Percentiles rank a stretch among this genome's conserved stretches.
Evolutionary conservation across 2,113 vertebrate species (phyloP).

Genomic region (Nibea coibor): DNA sequence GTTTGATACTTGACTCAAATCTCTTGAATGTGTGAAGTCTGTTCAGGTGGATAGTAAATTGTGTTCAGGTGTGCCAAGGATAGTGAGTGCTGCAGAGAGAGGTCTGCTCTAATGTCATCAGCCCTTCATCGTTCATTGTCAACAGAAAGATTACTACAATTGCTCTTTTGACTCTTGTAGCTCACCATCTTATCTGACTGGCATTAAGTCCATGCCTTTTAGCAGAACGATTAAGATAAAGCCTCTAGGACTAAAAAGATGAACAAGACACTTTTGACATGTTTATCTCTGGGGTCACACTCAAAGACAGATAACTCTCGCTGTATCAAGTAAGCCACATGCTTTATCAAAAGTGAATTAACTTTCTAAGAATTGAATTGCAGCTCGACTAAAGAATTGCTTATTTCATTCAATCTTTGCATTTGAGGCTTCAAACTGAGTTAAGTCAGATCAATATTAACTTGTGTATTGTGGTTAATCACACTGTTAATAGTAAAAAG

Average conservation of each 20-base stretch:
- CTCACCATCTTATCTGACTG: conserved; percentile 50
- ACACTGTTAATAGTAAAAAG: background rate
- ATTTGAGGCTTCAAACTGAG: background rate
- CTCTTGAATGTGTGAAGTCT: conserved; percentile 38
- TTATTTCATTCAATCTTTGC: background rate
- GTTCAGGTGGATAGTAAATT: conserved; percentile 34
- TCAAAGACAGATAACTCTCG: background rate
- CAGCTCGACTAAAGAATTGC: background rate
- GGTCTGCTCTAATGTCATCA: conserved; percentile 56
- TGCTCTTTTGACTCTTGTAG: conserved; percentile 45
- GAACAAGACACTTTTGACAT: conserved; percentile 12
- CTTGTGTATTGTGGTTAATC: background rate
- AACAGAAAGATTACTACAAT: conserved; percentile 61
- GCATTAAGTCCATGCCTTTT: conserved; percentile 18
- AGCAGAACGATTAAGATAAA: conserved; percentile 57
- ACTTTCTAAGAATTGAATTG: background rate
- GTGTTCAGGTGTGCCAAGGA: conserved; percentile 66
- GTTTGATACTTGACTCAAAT: background rate
- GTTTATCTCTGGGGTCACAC: conserved; percentile 25
- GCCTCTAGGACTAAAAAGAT: background rate
- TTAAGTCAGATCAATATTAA: background rate
- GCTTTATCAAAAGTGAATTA: background rate
- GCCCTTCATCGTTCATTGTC: conserved; percentile 58
- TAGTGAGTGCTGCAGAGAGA: conserved; percentile 64
- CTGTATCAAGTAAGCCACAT: background rate